Evolutionary conservation across 2,797 vertebrate genomes (phyloP), one percentile per base, ranked within the genome.

Genomic region (Labroides dimidiatus): DNA sequence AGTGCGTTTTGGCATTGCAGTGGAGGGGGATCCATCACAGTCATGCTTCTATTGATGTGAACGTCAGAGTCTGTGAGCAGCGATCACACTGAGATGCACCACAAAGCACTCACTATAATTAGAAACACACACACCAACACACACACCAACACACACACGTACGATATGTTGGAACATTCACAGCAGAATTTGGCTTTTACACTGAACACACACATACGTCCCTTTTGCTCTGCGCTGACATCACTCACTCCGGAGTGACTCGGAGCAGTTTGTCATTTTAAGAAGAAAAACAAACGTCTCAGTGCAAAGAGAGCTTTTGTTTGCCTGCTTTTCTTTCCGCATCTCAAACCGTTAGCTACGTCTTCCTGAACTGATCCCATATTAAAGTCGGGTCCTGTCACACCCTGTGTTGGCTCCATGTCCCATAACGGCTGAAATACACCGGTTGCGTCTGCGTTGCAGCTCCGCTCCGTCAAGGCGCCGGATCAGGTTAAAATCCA

Each of bases 51-150:
- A 93, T 94, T 91, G 93, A 94, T 91, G 90, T 70, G 89, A 89
- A 85, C 54, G 89, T 93, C 92, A 92, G 84, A 88, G 75, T 80
- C 87, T 55, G 86, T 77, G 82, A 90, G 85, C 89, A 81, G 75
- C 79, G 74, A 84, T 90, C 87, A 78, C 85, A 81, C 69, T 81
- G 84, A 85, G 84, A 79, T 78, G 60, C 84, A 83, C 85, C 82
- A 85, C 81, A 85, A 88, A 90, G 93, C 91, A 93, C 91, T 94
- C 91, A 91, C 84, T 85, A 76, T 92, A 93, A 94, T 94, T 93
- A 93, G 78, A 84, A 83, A 82, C 69, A 74, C 60, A 73, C 72
- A 68, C 60, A 39, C 57, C 8, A 24, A 56, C 16, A 39, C 69
- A 47, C 54, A 59, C 41, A 62, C 6, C 3, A 36, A 63, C 17